Base-by-base conservation (phyloP, 1,140 invertebrate species). In the Drosophila novamexicana region DNA sequence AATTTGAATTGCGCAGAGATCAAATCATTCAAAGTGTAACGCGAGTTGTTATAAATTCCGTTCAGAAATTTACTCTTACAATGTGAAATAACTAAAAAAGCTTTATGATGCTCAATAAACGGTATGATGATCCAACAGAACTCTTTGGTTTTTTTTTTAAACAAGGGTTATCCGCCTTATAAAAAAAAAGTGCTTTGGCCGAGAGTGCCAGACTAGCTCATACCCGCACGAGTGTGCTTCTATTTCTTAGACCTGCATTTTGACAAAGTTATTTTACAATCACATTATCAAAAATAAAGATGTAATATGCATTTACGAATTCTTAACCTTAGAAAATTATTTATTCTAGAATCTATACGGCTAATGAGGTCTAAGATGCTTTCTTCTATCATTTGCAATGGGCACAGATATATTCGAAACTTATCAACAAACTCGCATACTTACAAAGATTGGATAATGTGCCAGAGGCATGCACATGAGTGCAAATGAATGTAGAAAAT, bases 401-500 rank as follows among this genome's bases (percentile, higher is more conserved):
- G 40, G 10, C 18, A 7, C 8, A 14, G 1, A 40, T 7, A n/a
- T n/a, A 40, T 16, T n/a, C 18, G 12, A 8, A 44, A 70, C 8
- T 34, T 8, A 36, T 16, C 22, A 18, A 22, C 8, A 14, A 6
- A 16, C 1, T 12, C 0, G n/a, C 0, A 32, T 68, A 84, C 91
- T 91, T 94, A 97, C 97, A 81, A 97, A 77, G 50, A 93, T 92
- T 16, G 97, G 97, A 88, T 93, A 93, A 77, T 93, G 94, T 49
- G 95, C 95, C 22, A 98, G 89, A 0, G 97, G 97, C 54, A 97
- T 95, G 37, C 94, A 96, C 63, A 98, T 91, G 34, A 98, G 92
- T 2, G 97, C 97, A 50, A 98, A 93, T 1, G 96, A 95, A 91
- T 99, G 97, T 22, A 98, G 93, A 77, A 98, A 97, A 92, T 99